phyloP scores from a whole-genome alignment of 92 coral and sea anemone species.

The Diadumene lineata region DNA sequence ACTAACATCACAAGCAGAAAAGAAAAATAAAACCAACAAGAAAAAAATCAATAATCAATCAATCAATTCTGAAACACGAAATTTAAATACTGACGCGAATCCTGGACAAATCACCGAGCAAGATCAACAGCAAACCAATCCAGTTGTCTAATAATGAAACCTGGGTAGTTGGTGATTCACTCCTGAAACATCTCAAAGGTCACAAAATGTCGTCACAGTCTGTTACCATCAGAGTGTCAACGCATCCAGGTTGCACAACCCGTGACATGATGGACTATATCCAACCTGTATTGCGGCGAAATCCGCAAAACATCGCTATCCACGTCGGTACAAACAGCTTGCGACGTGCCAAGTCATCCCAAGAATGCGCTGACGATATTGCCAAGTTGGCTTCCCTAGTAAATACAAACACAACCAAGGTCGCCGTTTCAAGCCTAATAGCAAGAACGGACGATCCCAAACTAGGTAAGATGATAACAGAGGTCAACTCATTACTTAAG shows the following conservation, averaged over 20 bases:
- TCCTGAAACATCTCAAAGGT: not conserved
- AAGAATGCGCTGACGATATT: conserved; percentile 35
- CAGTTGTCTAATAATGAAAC: too few species aligned
- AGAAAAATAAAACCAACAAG: too few species aligned
- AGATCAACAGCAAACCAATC: too few species aligned
- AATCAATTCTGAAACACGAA: too few species aligned
- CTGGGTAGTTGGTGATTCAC: not conserved
- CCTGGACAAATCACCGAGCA: too few species aligned
- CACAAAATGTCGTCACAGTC: not conserved
- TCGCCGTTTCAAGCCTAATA: conserved; percentile 25
- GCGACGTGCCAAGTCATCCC: conserved; percentile 13
- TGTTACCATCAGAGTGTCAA: not conserved
- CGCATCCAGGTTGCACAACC: not conserved
- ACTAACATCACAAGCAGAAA: too few species aligned
- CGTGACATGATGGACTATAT: conserved; percentile 29
- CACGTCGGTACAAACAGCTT: conserved; percentile 46
- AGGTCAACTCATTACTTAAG: conserved; percentile 25
- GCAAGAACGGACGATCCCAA: conserved; percentile 19
- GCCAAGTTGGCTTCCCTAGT: conserved; percentile 3
- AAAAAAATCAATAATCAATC: too few species aligned
- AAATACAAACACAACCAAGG: conserved; percentile 5
- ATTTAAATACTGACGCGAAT: too few species aligned
- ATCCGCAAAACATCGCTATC: conserved; percentile 16
- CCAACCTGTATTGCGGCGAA: conserved; percentile 23
- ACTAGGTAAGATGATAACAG: conserved; percentile 14